Base-by-base conservation (phyloP, 2,113 vertebrate genomes). In the Macquaria ambigua region DNA sequence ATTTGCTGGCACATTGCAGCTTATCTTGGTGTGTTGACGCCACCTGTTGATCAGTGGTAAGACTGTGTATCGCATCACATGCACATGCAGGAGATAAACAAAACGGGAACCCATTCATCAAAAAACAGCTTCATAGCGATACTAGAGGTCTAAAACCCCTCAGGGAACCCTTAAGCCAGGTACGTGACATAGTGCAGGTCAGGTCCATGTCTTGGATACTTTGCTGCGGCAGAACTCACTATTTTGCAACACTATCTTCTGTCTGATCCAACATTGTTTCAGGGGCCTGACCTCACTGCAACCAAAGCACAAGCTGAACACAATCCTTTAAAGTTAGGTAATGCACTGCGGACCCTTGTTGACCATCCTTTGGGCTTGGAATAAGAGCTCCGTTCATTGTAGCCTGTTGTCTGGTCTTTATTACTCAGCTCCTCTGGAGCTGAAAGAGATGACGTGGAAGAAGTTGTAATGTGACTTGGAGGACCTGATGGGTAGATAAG, bases 391-490 rank as follows among this genome's bases (percentile, higher is more conserved):
- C 39, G 43, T 77, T 92, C 70, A 88, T 90, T 77, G 87, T 53
- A 78, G 81, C 75, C 67, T 73, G 71, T 92, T 93, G 85, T 93
- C 92, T 93, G 88, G 87, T 91, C 90, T 92, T 87, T 92, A 90
- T 93, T 91, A 93, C 81, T 83, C 43, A 25, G 55, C 74, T 87
- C 34, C 66, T 89, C 61, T 87, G 67, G 75, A 87, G 53, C 79
- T 86, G 74, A 86, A 91, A 87, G 66, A 85, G 81, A 90, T 81
- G 82, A 77, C 77, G 68, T 31, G 2, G 28, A 31, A 77, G 52
- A 64, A 28, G 21, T 31, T 82, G 61, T 75, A 55, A 79, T 68
- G 52, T 56, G 58, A 67, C 69, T 39, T 53, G 41, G 56, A 48
- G 46, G 37, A 78, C 23, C 46, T 74, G 43, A 69, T 63, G 80